Evolutionary conservation across 2,888 invertebrate species (phyloP), one percentile per base, ranked within the genome.

Genomic region (Sminthurinus aureus): DNA sequence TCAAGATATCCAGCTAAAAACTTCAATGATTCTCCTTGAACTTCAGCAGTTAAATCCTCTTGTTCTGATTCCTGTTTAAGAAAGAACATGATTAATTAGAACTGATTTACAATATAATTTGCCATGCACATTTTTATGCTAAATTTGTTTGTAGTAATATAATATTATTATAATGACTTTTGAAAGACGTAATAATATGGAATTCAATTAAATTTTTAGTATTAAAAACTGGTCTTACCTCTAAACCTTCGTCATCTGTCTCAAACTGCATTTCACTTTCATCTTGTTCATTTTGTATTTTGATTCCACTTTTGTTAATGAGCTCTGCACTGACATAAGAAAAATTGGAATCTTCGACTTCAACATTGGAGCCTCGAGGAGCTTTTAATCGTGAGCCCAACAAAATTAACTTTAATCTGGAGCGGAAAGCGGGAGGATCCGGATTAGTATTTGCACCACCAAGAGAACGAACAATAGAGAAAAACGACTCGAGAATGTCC

Each of bases 1-100:
- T 79, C 79, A n/a, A 79, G 22, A n/a, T 79, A 83, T 3, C 79
- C 83, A 26, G 83, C 79, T 20, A 83, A 79, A 79, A 50, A 83
- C 9, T 51, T 64, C 12, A 79, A 24, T 0, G 79, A 71, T 0
- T 83, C 74, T 24, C 51, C 13, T 26, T 74, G 50, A 9, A 77
- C 6, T 38, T 38, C 3, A 1, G 1, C 38, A 38, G 38, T 38
- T 6, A 38, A 38, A 38, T 38, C 6, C 1, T 38, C 38, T 38
- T 38, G 38, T 38, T 38, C 38, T 38, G 6, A 38, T 4, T 4
- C 38, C 38, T 38, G 38, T 38, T 38, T 1, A 38, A 6, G 1
- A 38, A 38, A 38, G 6, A 38, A 38, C n/a, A n/a, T n/a, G n/a
- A n/a, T n/a, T 38, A 38, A 38, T 1, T 6, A 38, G 38, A 38